Percentiles rank a stretch among this genome's conserved stretches.
Conservation (phyloP, 1,140 invertebrate genomes). For the Drosophila sp. region DNA sequence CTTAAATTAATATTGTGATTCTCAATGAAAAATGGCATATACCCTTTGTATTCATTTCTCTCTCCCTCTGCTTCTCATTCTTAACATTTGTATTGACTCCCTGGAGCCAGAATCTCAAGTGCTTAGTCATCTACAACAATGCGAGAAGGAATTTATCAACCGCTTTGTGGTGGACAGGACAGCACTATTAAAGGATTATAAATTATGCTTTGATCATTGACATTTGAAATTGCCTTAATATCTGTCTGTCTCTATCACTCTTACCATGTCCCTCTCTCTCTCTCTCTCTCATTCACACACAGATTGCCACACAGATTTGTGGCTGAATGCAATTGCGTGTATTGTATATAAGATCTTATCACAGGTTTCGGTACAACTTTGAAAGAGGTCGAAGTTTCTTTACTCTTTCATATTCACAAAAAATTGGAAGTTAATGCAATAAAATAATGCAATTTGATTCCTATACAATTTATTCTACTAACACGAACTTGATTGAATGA, state of each 20-base stretch:
- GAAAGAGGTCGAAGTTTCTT: background rate
- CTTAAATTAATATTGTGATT: too few relatives aligned
- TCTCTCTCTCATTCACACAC: background rate
- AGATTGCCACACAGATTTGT: background rate
- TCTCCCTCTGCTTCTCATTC: background rate
- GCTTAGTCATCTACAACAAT: slow-evolving; percentile 51
- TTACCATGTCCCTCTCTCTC: background rate
- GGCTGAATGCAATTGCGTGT: background rate
- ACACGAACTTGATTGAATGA: too few relatives aligned
- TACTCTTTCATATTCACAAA: background rate
- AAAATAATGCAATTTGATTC: too few relatives aligned
- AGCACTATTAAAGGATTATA: slow-evolving; percentile 74
- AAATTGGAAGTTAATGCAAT: too few relatives aligned
- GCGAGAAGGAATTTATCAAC: slow-evolving; percentile 64
- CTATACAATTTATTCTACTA: too few relatives aligned
- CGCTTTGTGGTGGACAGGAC: slow-evolving; percentile 44
- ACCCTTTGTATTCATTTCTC: background rate
- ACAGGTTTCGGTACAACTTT: background rate
- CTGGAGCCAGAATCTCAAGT: slow-evolving; percentile 44
- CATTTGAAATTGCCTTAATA: slow-evolving; percentile 22
- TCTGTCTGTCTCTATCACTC: background rate
- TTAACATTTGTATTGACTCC: slow-evolving; percentile 1
- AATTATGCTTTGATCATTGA: slow-evolving; percentile 36
- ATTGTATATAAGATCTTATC: slow-evolving; percentile 4
- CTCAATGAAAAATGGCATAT: too few relatives aligned